A percentile compares a stretch with the other conserved stretches of the same genome.
phyloP scores from a whole-genome alignment of 2,113 vertebrate species.

The Narcine bancroftii region DNA sequence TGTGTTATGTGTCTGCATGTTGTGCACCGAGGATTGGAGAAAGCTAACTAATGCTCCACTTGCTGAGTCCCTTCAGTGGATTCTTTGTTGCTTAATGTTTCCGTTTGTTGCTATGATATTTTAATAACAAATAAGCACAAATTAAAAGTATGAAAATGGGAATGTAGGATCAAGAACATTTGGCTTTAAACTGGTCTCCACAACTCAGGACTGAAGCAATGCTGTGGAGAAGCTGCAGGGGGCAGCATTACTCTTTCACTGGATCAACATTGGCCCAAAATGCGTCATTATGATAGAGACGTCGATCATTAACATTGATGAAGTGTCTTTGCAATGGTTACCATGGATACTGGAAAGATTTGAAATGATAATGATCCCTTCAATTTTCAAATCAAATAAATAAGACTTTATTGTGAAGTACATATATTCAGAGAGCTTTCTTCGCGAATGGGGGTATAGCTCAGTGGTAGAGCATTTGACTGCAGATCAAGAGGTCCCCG shows the following conservation, averaged over 20 bases:
- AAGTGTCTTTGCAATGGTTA: neutral
- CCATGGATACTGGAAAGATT: neutral
- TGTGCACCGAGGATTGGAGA: no score
- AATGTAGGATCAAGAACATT: no score
- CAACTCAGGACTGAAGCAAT: neutral
- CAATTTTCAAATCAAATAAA: neutral
- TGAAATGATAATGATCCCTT: neutral
- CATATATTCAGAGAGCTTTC: fast-evolving
- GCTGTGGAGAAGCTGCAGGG: neutral
- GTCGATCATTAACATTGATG: neutral
- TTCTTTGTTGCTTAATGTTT: no score
- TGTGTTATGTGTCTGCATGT: no score
- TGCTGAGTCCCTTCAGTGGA: no score
- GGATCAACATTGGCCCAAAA: neutral
- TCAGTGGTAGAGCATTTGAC: slow-evolving; percentile 36
- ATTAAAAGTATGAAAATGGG: no score
- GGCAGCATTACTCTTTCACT: neutral
- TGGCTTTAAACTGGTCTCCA: neutral
- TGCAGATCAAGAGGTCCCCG: slow-evolving; percentile 35
- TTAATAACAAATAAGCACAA: no score
- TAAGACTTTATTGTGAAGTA: neutral
- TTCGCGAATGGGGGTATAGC: neutral
- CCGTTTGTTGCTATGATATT: no score
- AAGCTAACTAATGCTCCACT: no score
- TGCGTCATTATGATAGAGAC: neutral